Conservation (phyloP, 2,797 vertebrate species). For the Garrulus glandarius region DNA sequence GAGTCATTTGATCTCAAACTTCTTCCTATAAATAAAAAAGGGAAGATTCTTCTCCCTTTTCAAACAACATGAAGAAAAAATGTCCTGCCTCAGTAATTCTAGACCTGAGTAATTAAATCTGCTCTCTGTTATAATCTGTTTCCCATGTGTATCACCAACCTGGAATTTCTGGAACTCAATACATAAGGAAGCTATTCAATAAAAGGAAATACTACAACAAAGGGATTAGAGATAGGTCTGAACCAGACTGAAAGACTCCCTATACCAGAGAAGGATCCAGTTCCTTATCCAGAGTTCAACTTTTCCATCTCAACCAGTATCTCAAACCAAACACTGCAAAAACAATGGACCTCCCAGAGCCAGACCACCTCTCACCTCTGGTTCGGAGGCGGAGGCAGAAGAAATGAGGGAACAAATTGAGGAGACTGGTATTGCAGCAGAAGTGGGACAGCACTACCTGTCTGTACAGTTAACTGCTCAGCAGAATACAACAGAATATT, state of each 20-base stretch:
- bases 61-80: not conserved
- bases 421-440: not conserved
- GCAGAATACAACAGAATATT: not conserved
- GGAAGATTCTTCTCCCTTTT: not conserved
- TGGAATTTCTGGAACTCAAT: constrained; percentile 62
- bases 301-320: not conserved
- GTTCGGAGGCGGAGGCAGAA: not conserved
- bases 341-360: not conserved
- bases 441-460: not conserved
- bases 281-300: not conserved
- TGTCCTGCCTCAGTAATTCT: not conserved
- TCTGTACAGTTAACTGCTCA: not conserved
- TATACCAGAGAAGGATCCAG: not conserved
- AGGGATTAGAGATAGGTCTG: constrained; percentile 12
- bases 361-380: not conserved
- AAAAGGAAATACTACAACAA: constrained; percentile 14
- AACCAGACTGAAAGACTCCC: not conserved
- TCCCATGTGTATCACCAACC: constrained; percentile 25
- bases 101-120: constrained; percentile 34
- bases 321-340: not conserved
- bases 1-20: not conserved
- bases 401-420: not conserved
- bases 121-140: constrained; percentile 48
- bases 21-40: not conserved
- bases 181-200: constrained; percentile 57